phyloP scores from a whole-genome alignment of 2,888 invertebrate genomes.

The Mesorhabditis belari region DNA sequence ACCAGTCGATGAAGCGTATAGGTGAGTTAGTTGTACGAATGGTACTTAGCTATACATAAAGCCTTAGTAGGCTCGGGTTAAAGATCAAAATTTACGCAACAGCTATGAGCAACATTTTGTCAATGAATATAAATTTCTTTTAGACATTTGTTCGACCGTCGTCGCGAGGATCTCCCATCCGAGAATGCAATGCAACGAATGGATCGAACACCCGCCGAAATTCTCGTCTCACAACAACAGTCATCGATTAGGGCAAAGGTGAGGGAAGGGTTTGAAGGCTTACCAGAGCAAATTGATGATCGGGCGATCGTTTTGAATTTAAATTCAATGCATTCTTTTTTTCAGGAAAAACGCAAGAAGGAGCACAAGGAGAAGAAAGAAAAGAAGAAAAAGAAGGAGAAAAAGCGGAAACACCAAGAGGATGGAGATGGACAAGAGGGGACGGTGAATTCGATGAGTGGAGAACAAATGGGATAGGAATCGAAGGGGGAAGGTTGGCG shows the following conservation, averaged over 20 bases:
- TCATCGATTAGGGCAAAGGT: too few species aligned
- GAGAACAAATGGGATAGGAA: too few species aligned
- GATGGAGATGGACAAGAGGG: too few species aligned
- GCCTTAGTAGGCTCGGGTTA: too few species aligned
- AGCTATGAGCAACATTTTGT: too few species aligned
- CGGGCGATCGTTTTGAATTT: not conserved
- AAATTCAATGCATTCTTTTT: not conserved
- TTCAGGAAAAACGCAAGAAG: conserved; percentile 9
- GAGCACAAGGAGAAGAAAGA: conserved; percentile 29
- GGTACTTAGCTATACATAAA: not conserved
- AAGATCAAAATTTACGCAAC: too few species aligned
- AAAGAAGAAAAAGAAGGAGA: conserved; percentile 26
- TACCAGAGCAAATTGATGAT: conserved; percentile 2
- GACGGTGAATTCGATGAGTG: too few species aligned
- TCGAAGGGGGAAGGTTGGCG: too few species aligned
- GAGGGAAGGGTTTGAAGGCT: too few species aligned
- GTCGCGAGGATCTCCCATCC: not conserved
- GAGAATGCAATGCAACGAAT: conserved; percentile 2
- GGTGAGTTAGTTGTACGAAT: too few species aligned
- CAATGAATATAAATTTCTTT: too few species aligned
- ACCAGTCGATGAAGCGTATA: conserved; percentile 32
- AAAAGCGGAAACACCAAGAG: conserved; percentile 23
- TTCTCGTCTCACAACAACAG: too few species aligned
- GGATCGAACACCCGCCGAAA: conserved; percentile 11
- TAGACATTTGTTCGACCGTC: conserved; percentile 17